Conservation (phyloP, 2,797 vertebrate genomes). For the Echeneis naucrates region DNA sequence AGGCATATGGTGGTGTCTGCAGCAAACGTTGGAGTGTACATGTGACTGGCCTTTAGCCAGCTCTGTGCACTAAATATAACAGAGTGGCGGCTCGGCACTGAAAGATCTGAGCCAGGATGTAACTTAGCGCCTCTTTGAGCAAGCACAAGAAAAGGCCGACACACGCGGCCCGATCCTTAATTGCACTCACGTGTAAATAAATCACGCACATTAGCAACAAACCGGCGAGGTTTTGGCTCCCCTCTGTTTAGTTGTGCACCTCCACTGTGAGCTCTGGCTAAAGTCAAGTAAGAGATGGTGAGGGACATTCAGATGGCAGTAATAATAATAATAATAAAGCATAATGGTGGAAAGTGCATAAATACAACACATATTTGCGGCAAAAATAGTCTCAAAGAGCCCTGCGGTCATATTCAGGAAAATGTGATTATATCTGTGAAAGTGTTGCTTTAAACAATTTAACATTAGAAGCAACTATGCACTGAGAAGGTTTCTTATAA, state of each 20-base stretch:
- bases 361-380: background rate
- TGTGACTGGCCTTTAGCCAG: constrained; percentile 50
- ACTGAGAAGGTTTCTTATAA: no score
- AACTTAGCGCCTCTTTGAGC: constrained; percentile 48
- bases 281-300: constrained; percentile 50
- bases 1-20: constrained; percentile 23
- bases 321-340: constrained; percentile 26
- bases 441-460: no score
- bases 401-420: background rate
- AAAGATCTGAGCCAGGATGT: constrained; percentile 71
- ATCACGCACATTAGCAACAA: constrained; percentile 54
- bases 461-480: no score
- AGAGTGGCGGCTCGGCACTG: constrained; percentile 60
- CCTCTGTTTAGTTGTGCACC: constrained; percentile 32
- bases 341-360: constrained; percentile 6
- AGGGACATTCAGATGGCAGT: constrained; percentile 16
- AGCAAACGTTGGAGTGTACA: constrained; percentile 39
- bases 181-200: constrained; percentile 72
- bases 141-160: constrained; percentile 43
- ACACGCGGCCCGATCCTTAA: constrained; percentile 64
- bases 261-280: constrained; percentile 58
- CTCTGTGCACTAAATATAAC: constrained; percentile 52
- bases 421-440: background rate
- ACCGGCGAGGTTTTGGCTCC: constrained; percentile 20
- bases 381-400: background rate